Conservation (phyloP, 53 echinoderm and acorn worm species). For the Paracentrotus lividus region DNA sequence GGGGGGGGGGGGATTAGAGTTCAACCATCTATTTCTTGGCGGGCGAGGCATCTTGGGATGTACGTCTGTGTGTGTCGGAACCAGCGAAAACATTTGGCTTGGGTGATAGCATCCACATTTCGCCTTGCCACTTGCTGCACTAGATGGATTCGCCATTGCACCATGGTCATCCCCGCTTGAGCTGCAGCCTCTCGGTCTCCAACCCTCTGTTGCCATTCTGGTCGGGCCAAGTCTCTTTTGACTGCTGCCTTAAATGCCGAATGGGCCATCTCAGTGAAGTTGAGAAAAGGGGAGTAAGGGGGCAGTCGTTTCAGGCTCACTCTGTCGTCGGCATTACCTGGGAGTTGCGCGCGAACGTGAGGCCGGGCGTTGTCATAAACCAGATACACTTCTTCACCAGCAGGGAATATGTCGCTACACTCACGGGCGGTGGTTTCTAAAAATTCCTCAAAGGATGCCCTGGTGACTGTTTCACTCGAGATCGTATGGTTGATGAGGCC, state of each 20-base stretch:
- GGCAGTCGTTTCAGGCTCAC: conserved; percentile 42
- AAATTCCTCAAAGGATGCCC: conserved; percentile 38
- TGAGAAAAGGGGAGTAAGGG: conserved; percentile 32
- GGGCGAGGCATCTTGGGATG: conserved; percentile 50
- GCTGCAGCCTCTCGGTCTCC: background rate
- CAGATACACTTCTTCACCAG: background rate
- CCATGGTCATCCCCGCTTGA: background rate
- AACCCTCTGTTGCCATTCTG: conserved; percentile 31
- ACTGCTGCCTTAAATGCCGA: background rate
- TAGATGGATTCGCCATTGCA: background rate
- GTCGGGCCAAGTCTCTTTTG: background rate
- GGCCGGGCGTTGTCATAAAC: conserved; percentile 57
- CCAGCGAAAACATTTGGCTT: background rate
- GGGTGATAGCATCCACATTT: background rate
- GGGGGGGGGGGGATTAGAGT: too few relatives aligned
- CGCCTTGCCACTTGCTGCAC: background rate
- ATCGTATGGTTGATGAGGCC: background rate
- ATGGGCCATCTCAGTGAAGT: background rate
- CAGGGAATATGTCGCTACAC: conserved; percentile 54
- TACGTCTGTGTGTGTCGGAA: conserved; percentile 26
- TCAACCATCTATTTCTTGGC: background rate
- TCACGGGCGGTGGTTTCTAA: conserved; percentile 28
- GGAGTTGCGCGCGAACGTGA: conserved; percentile 54
- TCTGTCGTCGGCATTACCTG: conserved; percentile 46
- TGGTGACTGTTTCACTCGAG: background rate